phyloP scores from a whole-genome alignment of 2,888 invertebrate genomes.

The Eueremaeus valkanovi region DNA sequence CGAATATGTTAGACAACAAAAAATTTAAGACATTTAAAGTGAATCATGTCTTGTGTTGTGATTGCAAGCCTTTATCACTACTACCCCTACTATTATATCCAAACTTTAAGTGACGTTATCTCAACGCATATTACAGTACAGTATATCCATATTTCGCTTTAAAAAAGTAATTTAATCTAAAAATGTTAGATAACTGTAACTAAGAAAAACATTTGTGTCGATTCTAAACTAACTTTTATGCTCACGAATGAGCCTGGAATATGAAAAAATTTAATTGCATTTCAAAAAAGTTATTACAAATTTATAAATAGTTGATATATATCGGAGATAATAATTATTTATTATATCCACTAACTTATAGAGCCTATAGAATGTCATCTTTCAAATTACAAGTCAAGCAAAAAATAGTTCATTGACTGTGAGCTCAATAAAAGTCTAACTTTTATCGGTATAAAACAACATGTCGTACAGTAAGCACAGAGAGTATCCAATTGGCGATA shows the following conservation, averaged over 20 bases:
- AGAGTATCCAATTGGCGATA: no score
- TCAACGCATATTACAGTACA: not conserved
- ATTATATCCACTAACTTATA: not conserved
- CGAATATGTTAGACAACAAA: not conserved
- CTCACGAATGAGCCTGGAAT: not conserved
- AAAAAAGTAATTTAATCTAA: not conserved
- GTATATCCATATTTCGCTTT: no score
- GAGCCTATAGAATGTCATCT: not conserved
- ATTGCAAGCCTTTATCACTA: not conserved
- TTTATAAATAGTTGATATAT: not conserved
- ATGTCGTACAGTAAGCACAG: no score
- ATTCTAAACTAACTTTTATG: not conserved
- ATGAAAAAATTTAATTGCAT: not conserved
- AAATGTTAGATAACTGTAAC: not conserved
- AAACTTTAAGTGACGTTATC: not conserved
- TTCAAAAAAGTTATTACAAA: not conserved
- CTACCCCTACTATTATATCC: not conserved
- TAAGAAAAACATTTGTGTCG: not conserved
- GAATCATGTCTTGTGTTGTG: not conserved
- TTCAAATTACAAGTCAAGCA: not conserved
- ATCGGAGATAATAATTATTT: constrained; percentile 16
- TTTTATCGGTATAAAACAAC: no score
- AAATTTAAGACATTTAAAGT: not conserved
- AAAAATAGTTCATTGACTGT: constrained; percentile 2
- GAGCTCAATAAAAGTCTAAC: no score